These are phyloP conservation scores for Spilogale gracilis DNA, from an alignment of 2,113 vertebrate genomes.

Conservation along the genomic window DNA sequence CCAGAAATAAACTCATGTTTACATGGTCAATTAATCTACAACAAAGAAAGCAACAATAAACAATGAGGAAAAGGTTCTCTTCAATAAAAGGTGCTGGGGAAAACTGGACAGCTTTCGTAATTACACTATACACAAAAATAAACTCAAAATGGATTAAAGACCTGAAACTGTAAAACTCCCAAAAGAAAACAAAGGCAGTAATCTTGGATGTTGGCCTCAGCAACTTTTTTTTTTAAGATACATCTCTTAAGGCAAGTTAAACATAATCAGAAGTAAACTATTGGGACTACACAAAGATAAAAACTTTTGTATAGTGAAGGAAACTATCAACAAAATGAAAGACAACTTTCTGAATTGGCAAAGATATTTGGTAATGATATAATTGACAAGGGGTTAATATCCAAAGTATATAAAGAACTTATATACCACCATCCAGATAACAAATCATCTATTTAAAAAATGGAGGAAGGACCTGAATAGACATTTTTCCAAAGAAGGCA, in stretches of 20 bases:
- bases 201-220: not conserved
- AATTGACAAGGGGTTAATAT: not conserved
- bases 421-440: not conserved
- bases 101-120: not conserved
- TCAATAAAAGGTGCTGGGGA: not conserved
- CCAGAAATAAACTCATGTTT: not conserved
- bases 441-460: not conserved
- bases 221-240: not conserved
- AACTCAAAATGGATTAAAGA: not conserved
- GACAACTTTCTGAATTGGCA: not conserved
- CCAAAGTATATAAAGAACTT: not conserved
- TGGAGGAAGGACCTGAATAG: not conserved
- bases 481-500: not conserved
- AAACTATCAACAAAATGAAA: not conserved
- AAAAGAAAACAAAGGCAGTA: not conserved
- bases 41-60: not conserved
- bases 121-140: not conserved
- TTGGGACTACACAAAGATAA: not conserved
- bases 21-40: not conserved
- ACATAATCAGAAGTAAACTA: not conserved
- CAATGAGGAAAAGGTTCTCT: not conserved
- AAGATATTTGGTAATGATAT: not conserved
- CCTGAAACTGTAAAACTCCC: not conserved
- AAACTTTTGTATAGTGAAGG: not conserved
- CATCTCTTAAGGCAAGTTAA: not conserved